Base-by-base conservation (phyloP, 30 jellyfish, hydroid and myxozoan genomes). In the Sanderia malayensis region DNA sequence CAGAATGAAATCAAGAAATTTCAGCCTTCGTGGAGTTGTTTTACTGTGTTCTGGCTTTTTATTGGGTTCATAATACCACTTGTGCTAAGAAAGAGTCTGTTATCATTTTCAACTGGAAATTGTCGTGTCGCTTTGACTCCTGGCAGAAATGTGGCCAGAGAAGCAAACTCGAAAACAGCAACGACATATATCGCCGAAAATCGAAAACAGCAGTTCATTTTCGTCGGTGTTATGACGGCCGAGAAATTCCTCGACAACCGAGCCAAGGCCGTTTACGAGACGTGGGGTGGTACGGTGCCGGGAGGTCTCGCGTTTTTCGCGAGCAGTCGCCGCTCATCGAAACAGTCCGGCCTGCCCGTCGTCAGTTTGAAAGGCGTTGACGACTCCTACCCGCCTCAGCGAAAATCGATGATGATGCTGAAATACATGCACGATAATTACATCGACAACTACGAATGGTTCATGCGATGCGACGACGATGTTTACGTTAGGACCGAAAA, bases 391-490 rank as follows among this genome's bases (percentile, higher is more conserved):
- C 99, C 99, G 49, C 99, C 99, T 37, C 99, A 94, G 60, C 74
- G 95, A 44, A 94, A 94, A 63, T 94, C 99, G 25, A 86, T 94
- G 96, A 86, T 87, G 97, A 94, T 94, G 99, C 80, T 94, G 88
- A 94, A 94, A 61, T 94, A 87, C 46, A 94, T 94, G 97, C 97
- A 94, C 62, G 96, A 94, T 29, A 74, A 94, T 62, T 88, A 26
- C 70, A 87, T 94, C 55, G 95, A 94, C 61, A 88, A 88, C 29
- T 94, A 74, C 71, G 97, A 87, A 75, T 94, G 99, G 99, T 86
- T 94, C 60, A 67, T 94, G 86, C 87, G 99, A 18, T 74, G 94
- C 46, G 99, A 94, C 59, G 99, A 94, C 44, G 99, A 94, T 63
- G 99, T 94, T 21, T 94, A 87, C 78, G 90, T 94, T 4, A 74